These are phyloP conservation scores for Agonum fuliginosum DNA, from an alignment of 2,888 invertebrate species.

Conservation along the genomic window DNA sequence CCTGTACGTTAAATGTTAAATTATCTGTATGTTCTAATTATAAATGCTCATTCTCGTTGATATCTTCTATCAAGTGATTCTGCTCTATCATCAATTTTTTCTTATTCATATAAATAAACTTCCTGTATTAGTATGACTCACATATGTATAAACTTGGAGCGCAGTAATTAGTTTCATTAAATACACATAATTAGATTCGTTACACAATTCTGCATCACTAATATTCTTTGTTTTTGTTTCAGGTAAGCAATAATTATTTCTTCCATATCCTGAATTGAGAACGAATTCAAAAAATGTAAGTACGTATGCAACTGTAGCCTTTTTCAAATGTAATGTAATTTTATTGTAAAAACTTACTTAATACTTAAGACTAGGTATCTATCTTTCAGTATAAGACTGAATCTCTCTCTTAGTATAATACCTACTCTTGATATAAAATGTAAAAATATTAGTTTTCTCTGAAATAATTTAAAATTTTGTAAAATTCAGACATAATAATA, in stretches of 20 bases:
- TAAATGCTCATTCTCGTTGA: background rate
- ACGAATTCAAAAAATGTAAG: background rate
- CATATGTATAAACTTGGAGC: background rate
- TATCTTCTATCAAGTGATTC: slow-evolving; percentile 11
- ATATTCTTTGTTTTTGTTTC: slow-evolving; percentile 8
- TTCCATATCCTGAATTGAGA: background rate
- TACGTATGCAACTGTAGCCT: no score
- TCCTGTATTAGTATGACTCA: background rate
- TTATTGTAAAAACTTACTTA: no score
- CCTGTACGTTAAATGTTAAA: no score
- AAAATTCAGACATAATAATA: no score
- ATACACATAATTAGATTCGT: slow-evolving; percentile 11
- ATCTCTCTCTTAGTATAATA: no score
- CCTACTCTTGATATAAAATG: no score
- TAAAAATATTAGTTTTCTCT: no score
- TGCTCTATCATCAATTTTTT: slow-evolving; percentile 11
- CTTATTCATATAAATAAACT: slow-evolving; percentile 17
- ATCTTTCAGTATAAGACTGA: no score
- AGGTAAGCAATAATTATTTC: slow-evolving; percentile 10
- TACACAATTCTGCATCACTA: slow-evolving; percentile 11
- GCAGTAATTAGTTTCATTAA: slow-evolving; percentile 10
- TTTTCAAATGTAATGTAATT: no score
- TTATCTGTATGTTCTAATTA: no score
- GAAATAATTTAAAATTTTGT: no score
- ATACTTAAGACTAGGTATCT: no score